Evolutionary conservation across 2,888 invertebrate species (phyloP), one percentile per base, ranked within the genome.

Genomic region (Epirrhoe alternata): DNA sequence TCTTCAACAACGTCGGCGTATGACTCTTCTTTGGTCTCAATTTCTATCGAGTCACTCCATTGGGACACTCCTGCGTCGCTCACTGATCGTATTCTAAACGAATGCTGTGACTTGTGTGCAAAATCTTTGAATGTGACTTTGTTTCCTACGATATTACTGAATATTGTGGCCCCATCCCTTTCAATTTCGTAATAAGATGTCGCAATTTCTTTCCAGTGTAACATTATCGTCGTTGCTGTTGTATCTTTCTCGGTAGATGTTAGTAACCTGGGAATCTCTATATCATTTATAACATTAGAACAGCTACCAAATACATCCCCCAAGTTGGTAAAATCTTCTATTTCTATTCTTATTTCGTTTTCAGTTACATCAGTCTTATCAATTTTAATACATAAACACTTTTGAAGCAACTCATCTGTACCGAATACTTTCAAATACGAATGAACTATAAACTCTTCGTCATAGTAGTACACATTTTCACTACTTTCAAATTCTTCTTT

Each of bases 121-220:
- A 89, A 82, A 62, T 76, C 80, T 6, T 83, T 76, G 68, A 92
- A 89, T 24, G 69, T 82, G 53, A 83, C 85, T 45, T 69, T 69
- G 8, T 69, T 73, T 14, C 70, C 78, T 54, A 53, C 72, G 17
- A 91, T 86, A 66, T 87, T 85, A 24, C 80, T 89, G 70, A 85
- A 88, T 53, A 89, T 53, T 31, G 45, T 68, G 6, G 69, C 66
- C 1, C 82, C 85, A 68, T 91, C 86, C 81, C 83, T 85, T 72
- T 90, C 88, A 24, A 92, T 84, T 80, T 92, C 92, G 64, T 88
- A 88, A 69, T 81, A 86, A 61, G 66, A 63, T 3, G 77, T 84
- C n/a, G 77, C 65, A 8, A 75, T 70, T 35, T 66, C n/a, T 0
- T 82, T 73, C 92, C 91, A 92, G 16, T 77, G 68, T 45, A 91